A percentile compares a stretch with the other conserved stretches of the same genome.
These are phyloP conservation scores for Scytalopus superciliaris DNA, from an alignment of 2,113 vertebrate species.

Conservation along the genomic window DNA sequence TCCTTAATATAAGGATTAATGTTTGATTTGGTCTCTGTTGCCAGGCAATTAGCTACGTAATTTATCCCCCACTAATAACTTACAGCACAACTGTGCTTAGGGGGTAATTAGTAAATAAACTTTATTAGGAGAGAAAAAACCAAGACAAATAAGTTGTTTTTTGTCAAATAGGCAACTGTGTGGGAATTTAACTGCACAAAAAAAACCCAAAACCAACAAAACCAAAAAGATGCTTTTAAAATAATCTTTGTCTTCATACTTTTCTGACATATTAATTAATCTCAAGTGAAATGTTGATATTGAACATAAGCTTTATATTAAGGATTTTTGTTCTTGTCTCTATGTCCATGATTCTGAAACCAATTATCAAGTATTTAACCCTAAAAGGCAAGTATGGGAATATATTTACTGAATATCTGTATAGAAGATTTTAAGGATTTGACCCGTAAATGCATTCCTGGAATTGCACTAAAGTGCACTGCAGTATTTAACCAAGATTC, in stretches of 20 bases:
- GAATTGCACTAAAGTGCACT: not conserved
- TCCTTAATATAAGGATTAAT: not conserved
- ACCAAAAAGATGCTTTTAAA: not conserved
- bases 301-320: not conserved
- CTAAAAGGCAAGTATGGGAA: not conserved
- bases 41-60: slow-evolving; percentile 6
- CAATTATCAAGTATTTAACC: not conserved
- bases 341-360: not conserved
- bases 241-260: not conserved
- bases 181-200: not conserved
- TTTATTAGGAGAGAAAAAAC: not conserved
- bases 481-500: not conserved
- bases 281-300: not conserved
- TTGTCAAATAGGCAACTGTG: not conserved
- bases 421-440: not conserved
- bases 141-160: not conserved
- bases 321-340: not conserved
- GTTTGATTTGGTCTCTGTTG: not conserved
- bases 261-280: not conserved
- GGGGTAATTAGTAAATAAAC: slow-evolving; percentile 1
- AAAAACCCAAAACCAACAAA: not conserved
- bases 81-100: not conserved
- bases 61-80: slow-evolving; percentile 19
- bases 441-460: not conserved
- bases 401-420: not conserved